Evolutionary conservation across 2,113 vertebrate species (phyloP).

Genomic region (Caloenas nicobarica): DNA sequence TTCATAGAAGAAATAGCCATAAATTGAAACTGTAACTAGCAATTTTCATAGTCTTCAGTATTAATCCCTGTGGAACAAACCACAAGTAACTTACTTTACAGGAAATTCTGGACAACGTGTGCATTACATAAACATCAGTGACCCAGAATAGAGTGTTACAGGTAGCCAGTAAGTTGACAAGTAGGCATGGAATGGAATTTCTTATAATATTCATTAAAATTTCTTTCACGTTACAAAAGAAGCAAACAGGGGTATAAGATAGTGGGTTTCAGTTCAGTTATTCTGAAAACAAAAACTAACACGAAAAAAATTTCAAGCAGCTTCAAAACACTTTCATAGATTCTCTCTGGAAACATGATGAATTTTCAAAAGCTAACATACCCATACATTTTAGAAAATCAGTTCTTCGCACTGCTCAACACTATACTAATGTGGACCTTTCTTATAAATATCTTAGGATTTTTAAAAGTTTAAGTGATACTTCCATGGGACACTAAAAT

Average conservation of each 20-base stretch:
- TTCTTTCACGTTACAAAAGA: background rate
- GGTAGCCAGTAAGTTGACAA: background rate
- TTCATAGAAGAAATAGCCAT: background rate
- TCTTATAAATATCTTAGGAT: no score
- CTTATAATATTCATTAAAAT: background rate
- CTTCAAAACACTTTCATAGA: background rate
- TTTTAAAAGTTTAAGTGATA: no score
- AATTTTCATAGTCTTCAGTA: background rate
- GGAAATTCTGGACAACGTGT: constrained; percentile 29
- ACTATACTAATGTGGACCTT: no score
- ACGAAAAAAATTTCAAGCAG: background rate
- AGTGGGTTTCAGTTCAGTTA: background rate
- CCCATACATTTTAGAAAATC: no score
- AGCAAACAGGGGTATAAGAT: background rate
- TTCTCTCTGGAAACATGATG: background rate
- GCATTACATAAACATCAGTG: constrained; percentile 4
- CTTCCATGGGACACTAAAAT: no score
- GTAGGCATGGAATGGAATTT: background rate
- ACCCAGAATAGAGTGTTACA: background rate
- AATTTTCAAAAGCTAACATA: background rate
- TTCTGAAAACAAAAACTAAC: background rate
- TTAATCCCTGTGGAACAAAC: constrained; percentile 54
- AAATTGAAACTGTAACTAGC: background rate
- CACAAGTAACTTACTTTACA: constrained; percentile 71
- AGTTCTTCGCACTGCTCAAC: no score